Conservation (phyloP, 1,140 invertebrate species). For the Bicyclus anynana region DNA sequence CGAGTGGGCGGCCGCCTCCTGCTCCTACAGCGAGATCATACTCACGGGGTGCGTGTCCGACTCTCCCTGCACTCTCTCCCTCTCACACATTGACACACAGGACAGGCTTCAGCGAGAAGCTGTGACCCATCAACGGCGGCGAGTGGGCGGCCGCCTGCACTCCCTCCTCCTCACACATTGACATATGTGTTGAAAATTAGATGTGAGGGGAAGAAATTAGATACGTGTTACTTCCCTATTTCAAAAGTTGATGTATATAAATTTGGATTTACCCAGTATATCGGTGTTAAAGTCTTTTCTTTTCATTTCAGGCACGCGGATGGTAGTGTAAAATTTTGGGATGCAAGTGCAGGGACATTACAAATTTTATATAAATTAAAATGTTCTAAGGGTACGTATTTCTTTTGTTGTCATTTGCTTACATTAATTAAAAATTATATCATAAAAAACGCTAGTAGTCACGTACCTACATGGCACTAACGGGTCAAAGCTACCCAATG, state of each 20-base stretch:
- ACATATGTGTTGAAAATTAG: too few species aligned
- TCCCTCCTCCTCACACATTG: conserved; percentile 97
- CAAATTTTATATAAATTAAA: conserved; percentile 97
- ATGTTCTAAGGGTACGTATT: conserved; percentile 86
- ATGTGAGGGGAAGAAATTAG: too few species aligned
- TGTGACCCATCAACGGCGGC: conserved; percentile 97
- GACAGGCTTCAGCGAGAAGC: conserved; percentile 94
- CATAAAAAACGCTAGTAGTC: too few species aligned
- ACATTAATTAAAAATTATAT: too few species aligned
- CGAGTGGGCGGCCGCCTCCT: conserved; percentile 95
- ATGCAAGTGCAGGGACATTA: conserved; percentile 94
- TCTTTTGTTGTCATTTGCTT: background rate
- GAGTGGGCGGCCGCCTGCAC: conserved; percentile 94
- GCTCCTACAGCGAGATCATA: conserved; percentile 97
- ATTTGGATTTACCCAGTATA: too few species aligned
- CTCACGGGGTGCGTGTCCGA: conserved; percentile 92
- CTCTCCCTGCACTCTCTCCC: too few species aligned
- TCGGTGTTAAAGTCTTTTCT: too few species aligned
- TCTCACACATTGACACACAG: too few species aligned
- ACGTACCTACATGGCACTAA: too few species aligned
- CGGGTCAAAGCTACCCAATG: too few species aligned
- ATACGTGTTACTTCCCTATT: too few species aligned
- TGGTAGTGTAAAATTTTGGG: conserved; percentile 98
- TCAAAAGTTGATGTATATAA: too few species aligned
- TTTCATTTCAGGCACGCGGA: conserved; percentile 89